These are phyloP conservation scores for Desmodus rotundus DNA, from an alignment of 2,113 vertebrate genomes.

Conservation along the genomic window DNA sequence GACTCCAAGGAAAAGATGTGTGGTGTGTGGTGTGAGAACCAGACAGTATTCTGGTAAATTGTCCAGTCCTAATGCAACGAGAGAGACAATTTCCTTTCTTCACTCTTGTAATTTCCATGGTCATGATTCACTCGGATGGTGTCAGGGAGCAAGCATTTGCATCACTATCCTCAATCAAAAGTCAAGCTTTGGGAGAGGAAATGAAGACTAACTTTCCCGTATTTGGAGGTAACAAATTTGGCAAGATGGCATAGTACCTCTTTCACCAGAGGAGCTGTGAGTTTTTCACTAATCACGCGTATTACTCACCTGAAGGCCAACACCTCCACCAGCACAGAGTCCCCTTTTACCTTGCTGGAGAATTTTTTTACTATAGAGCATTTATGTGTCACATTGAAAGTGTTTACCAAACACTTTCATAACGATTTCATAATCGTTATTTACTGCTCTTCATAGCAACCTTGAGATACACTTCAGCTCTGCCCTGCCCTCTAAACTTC, in stretches of 20 bases:
- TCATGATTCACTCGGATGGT: neutral
- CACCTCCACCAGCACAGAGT: neutral
- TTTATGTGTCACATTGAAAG: neutral
- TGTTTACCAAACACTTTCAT: neutral
- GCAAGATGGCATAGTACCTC: neutral
- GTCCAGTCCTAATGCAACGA: no score
- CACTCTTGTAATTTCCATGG: rapidly evolving
- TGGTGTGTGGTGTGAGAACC: no score
- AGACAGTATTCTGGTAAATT: neutral
- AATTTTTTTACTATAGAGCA: neutral
- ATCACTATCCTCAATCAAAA: neutral
- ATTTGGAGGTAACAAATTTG: neutral
- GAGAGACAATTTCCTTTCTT: neutral
- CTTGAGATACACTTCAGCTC: neutral
- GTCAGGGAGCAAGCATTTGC: neutral
- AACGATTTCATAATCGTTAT: neutral
- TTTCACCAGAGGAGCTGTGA: neutral
- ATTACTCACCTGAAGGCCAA: neutral
- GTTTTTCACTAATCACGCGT: neutral
- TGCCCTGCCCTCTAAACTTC: neutral
- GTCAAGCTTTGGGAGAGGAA: neutral
- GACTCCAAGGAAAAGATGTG: neutral
- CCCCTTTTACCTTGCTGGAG: neutral
- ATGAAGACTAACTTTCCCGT: neutral
- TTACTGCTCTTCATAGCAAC: neutral